These are phyloP conservation scores for Cybosia mesomella DNA, from an alignment of 2,888 invertebrate species.

Conservation along the genomic window DNA sequence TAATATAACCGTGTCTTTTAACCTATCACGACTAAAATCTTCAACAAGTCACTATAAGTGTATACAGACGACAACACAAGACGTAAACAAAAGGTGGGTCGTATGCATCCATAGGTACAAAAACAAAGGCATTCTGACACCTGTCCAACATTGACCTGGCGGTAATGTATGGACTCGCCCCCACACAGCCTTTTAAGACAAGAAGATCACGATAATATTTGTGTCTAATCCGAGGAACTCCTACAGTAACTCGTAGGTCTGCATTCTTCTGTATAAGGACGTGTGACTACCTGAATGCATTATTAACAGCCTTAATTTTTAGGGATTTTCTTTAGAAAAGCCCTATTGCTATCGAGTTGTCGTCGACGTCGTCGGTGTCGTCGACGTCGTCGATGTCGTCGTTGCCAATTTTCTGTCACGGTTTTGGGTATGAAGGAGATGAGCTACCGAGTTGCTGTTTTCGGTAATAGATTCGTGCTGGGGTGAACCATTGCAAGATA, in stretches of 20 bases:
- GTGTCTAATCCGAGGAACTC: conserved; percentile 25
- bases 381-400: no score
- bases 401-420: no score
- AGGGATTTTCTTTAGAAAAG: no score
- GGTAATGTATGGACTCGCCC: conserved; percentile 48
- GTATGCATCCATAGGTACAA: conserved; percentile 35
- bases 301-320: no score
- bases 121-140: conserved; percentile 54
- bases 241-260: conserved; percentile 20
- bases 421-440: no score
- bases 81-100: conserved; percentile 37
- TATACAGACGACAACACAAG: conserved; percentile 2
- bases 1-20: background rate
- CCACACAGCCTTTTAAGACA: conserved; percentile 46
- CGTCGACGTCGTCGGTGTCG: no score
- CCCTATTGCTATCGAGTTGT: no score
- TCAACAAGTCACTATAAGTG: background rate
- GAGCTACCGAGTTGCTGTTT: no score
- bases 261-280: conserved; percentile 21
- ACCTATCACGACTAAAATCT: conserved; percentile 20
- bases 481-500: no score
- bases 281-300: background rate
- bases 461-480: no score
- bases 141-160: conserved; percentile 58
- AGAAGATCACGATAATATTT: conserved; percentile 42